phyloP scores from a whole-genome alignment of 2,888 invertebrate genomes.

The Thecocarcelia acutangulata region DNA sequence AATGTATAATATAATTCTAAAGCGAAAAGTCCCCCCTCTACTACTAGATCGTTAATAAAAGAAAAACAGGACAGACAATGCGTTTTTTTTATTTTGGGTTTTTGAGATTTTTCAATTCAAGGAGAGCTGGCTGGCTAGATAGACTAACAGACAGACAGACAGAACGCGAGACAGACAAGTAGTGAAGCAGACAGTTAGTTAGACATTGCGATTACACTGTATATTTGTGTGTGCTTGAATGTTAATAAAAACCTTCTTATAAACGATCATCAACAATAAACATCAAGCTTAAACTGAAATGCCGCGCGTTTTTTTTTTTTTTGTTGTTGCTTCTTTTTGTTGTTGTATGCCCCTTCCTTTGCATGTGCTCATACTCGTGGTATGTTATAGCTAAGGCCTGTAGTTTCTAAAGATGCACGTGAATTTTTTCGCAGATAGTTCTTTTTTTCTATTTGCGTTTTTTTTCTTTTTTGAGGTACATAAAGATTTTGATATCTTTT shows the following conservation, averaged over 20 bases:
- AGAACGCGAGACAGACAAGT: conserved; percentile 39
- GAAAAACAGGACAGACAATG: conserved; percentile 55
- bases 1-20: conserved; percentile 49
- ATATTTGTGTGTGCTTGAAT: conserved; percentile 1
- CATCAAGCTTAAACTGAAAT: conserved; percentile 64
- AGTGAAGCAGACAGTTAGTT: conserved; percentile 65
- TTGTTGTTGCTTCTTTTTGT: neutral
- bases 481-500: conserved; percentile 50
- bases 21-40: conserved; percentile 42
- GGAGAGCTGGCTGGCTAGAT: conserved; percentile 47
- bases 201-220: conserved; percentile 62
- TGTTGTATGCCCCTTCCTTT: conserved; percentile 6
- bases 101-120: conserved; percentile 44
- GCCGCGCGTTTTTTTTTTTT: conserved; percentile 55
- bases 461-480: neutral
- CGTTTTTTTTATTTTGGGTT: conserved; percentile 7
- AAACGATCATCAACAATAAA: conserved; percentile 68
- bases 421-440: conserved; percentile 52
- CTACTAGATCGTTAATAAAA: conserved; percentile 41
- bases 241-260: conserved; percentile 53
- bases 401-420: conserved; percentile 57
- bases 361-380: neutral
- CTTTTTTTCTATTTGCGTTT: conserved; percentile 15
- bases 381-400: neutral
- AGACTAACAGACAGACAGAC: conserved; percentile 12